Percentiles rank a stretch among this genome's conserved stretches.
phyloP scores from a whole-genome alignment of 2,888 invertebrate species.

The Drosophila formosana region DNA sequence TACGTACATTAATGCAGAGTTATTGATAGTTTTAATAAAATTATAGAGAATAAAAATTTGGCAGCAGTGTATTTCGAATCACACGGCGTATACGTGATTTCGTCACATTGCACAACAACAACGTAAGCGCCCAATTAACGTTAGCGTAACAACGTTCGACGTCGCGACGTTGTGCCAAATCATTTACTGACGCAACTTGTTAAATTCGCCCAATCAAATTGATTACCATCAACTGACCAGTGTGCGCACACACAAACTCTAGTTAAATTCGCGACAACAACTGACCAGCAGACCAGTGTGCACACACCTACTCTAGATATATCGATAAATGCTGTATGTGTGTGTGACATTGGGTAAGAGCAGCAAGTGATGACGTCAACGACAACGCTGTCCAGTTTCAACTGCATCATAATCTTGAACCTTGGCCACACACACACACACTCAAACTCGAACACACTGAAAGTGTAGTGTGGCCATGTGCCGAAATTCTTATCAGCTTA shows the following conservation, averaged over 20 bases:
- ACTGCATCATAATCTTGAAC: constrained; percentile 57
- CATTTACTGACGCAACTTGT: constrained; percentile 39
- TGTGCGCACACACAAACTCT: constrained; percentile 14
- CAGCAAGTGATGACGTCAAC: constrained; percentile 26
- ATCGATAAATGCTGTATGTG: not conserved
- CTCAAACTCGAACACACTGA: no score
- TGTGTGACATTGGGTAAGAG: constrained; percentile 36
- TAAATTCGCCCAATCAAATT: constrained; percentile 35
- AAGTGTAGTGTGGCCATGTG: constrained; percentile 42
- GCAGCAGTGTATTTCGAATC: not conserved
- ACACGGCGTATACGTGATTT: constrained; percentile 12
- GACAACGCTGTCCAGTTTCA: constrained; percentile 28
- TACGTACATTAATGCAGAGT: constrained; percentile 5
- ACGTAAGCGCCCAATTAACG: constrained; percentile 20
- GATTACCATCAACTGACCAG: constrained; percentile 43
- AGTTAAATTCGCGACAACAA: constrained; percentile 33
- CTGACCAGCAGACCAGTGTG: constrained; percentile 18
- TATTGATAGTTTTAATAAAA: constrained; percentile 7
- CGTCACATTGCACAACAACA: constrained; percentile 34
- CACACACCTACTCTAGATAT: constrained; percentile 2
- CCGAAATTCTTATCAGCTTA: constrained; percentile 49
- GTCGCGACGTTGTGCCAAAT: not conserved
- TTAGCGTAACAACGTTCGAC: constrained; percentile 1
- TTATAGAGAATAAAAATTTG: not conserved
- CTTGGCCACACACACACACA: constrained; percentile 21